These are phyloP conservation scores for Anolis apletophallus DNA, from an alignment of 2,797 vertebrate genomes.

Conservation along the genomic window DNA sequence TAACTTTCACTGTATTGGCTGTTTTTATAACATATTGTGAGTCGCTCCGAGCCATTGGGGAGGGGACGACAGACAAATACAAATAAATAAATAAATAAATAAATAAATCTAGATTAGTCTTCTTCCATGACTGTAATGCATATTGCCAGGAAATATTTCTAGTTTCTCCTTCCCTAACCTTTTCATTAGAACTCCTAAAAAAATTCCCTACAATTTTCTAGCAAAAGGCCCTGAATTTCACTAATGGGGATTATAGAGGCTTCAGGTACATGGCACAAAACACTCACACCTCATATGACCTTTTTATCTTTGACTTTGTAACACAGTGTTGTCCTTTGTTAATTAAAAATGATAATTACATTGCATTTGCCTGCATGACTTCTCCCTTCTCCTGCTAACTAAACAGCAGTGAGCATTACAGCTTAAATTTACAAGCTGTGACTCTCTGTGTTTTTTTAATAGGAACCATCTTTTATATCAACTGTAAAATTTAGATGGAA, in stretches of 20 bases:
- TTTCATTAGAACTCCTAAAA: background rate
- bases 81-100: no score
- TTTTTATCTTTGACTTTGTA: background rate
- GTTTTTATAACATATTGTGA: no score
- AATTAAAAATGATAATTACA: constrained; percentile 25
- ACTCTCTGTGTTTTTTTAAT: background rate
- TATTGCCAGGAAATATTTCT: background rate
- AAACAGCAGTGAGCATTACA: constrained; percentile 8
- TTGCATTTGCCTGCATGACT: constrained; percentile 15
- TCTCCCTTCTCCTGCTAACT: background rate
- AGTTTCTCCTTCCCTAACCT: background rate
- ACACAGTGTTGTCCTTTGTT: constrained; percentile 3
- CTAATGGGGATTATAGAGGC: background rate
- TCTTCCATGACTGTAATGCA: background rate
- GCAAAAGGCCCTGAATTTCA: background rate
- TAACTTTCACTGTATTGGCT: no score
- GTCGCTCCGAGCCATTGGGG: no score
- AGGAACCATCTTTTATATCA: constrained; percentile 1
- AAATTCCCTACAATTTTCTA: background rate
- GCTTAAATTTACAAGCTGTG: constrained; percentile 13
- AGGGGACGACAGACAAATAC: no score
- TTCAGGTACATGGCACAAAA: background rate
- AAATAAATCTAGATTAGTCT: background rate
- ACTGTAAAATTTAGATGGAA: background rate
- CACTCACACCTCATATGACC: background rate